Base-by-base conservation (phyloP, 2,797 vertebrate genomes). In the Molossus molossus region DNA sequence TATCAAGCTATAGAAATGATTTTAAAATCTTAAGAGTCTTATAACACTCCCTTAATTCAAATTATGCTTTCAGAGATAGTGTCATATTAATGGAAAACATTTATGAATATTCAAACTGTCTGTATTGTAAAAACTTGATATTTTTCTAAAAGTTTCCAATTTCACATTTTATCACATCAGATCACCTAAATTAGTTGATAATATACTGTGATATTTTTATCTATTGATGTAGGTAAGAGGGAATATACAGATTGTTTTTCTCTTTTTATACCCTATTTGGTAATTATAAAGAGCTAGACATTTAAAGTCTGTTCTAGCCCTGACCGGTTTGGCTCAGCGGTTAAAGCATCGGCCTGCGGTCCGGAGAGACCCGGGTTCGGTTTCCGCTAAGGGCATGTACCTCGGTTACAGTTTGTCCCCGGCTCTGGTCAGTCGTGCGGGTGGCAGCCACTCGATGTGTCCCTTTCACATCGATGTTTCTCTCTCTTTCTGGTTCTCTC, bases 131-230 rank as follows among this genome's bases (percentile, higher is more conserved):
- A 62, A 87, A 45, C 88, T 40, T 77, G 15, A 53, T 70, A n/a
- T 64, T 58, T 5, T 87, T 45, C 9, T 37, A 33, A 53, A 92
- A 57, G 29, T 62, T 58, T 40, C 85, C 27, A 80, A 37, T 89
- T 85, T 75, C n/a, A 65, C 4, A 82, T 40, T 82, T 90, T 64
- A 86, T 70, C 45, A 90, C 70, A 57, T 76, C 7, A 82, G 60
- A 64, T 92, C 40, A 92, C 1, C 14, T 90, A 58, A 86, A 81
- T 69, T 73, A 81, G 11, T 57, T 64, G 67, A 57, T 85, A 86
- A 67, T 73, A 7, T 10, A 37, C 12, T 84, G 17, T 48, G 23
- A 67, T 86, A 90, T 48, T 81, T 70, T 23, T 10, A 70, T 33
- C 37, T 77, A 29, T 62, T 29, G 21, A 55, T 87, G 23, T 5